Conservation (phyloP, 2,113 vertebrate species). For the Aegithalos caudatus region DNA sequence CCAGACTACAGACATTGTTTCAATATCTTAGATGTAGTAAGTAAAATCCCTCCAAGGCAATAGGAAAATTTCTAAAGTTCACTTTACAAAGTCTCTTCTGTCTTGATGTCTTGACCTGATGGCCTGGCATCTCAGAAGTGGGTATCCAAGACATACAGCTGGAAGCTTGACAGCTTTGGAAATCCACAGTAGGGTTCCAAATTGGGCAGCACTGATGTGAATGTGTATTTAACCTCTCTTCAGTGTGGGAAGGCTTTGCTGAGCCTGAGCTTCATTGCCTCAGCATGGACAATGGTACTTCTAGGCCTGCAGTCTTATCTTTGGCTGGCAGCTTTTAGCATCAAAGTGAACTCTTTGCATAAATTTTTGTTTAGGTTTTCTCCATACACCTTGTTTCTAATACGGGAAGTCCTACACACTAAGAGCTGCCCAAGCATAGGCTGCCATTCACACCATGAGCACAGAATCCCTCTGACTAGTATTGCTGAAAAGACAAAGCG, state of each 20-base stretch:
- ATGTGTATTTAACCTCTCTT: neutral
- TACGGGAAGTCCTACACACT: neutral
- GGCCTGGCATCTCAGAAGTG: neutral
- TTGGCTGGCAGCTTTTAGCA: neutral
- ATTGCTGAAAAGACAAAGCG: conserved; percentile 44
- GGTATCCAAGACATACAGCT: neutral
- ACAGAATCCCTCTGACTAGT: conserved; percentile 21
- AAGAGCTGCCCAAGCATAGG: neutral
- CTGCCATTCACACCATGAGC: neutral
- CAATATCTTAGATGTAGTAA: neutral
- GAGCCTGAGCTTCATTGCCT: neutral
- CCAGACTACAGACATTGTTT: neutral
- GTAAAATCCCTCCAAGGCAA: neutral
- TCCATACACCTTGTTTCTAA: neutral
- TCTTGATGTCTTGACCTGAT: neutral
- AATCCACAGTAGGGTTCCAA: neutral
- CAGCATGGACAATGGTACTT: neutral
- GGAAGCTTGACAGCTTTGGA: neutral
- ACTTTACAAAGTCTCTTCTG: neutral
- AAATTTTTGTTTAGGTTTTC: neutral
- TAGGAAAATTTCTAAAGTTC: neutral
- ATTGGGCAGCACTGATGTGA: fast-evolving
- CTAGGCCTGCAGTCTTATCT: neutral
- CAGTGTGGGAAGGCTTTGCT: neutral
- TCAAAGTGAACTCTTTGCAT: neutral